A percentile compares a stretch with the other conserved stretches of the same genome.
phyloP scores from a whole-genome alignment of 2,113 vertebrate genomes.

The Cottus gobio region DNA sequence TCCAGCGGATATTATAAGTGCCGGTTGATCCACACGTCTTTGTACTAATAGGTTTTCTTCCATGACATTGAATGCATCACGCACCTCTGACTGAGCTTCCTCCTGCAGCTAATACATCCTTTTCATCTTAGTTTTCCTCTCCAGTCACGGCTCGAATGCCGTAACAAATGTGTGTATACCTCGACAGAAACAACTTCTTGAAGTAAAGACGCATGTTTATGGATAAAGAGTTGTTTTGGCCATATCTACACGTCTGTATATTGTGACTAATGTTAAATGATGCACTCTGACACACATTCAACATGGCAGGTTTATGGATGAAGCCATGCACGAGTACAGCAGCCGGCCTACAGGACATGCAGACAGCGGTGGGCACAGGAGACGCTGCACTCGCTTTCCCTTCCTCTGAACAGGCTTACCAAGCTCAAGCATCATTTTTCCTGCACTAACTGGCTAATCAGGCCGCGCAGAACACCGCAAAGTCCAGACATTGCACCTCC shows the following conservation, averaged over 20 bases:
- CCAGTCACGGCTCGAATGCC: neutral
- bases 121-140: neutral
- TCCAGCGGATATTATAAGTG: neutral
- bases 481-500: conserved; percentile 93
- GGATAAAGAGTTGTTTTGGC: neutral
- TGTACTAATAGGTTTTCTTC: neutral
- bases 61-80: neutral
- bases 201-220: neutral
- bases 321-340: conserved; percentile 21
- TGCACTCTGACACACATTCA: neutral
- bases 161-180: too few species aligned
- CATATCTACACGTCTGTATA: neutral
- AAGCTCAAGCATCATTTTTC: conserved; percentile 73
- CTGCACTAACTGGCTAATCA: conserved; percentile 84
- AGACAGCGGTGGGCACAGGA: neutral
- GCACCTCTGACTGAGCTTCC: too few species aligned
- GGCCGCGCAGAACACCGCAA: conserved; percentile 92
- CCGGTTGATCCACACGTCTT: neutral
- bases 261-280: neutral
- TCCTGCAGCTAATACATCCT: neutral
- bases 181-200: neutral
- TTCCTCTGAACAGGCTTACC: conserved; percentile 79
- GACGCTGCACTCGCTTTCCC: conserved; percentile 42
- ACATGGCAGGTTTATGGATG: neutral
- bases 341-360: conserved; percentile 24